phyloP scores from a whole-genome alignment of 2,113 vertebrate species.

The Phocoena phocoena region DNA sequence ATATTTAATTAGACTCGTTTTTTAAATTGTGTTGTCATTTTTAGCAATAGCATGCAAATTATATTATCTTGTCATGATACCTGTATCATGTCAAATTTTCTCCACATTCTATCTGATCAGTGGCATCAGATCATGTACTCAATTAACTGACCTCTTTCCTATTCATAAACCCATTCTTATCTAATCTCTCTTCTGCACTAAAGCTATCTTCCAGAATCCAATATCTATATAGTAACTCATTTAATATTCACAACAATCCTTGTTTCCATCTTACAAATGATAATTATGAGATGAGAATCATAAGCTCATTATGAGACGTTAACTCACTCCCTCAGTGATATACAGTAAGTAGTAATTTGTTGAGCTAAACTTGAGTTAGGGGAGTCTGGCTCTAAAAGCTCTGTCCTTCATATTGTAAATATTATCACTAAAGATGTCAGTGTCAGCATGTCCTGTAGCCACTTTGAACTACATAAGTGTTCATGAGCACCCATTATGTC shows the following conservation, averaged over 20 bases:
- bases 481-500: too few species aligned
- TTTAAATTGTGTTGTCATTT: background rate
- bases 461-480: background rate
- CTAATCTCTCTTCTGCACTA: background rate
- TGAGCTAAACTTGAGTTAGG: background rate
- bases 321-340: background rate
- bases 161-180: background rate
- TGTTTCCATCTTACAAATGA: background rate
- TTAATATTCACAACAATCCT: background rate
- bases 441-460: background rate
- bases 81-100: background rate
- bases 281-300: background rate
- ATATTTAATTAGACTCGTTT: background rate
- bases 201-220: background rate
- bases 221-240: background rate
- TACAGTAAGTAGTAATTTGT: background rate
- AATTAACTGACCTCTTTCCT: background rate
- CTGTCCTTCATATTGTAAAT: background rate
- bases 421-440: background rate
- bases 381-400: background rate
- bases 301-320: background rate
- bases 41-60: background rate
- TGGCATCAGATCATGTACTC: background rate
- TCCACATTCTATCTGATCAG: background rate
- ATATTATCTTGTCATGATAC: background rate